phyloP scores from a whole-genome alignment of 2,888 invertebrate genomes.

The Synanthedon vespiformis region DNA sequence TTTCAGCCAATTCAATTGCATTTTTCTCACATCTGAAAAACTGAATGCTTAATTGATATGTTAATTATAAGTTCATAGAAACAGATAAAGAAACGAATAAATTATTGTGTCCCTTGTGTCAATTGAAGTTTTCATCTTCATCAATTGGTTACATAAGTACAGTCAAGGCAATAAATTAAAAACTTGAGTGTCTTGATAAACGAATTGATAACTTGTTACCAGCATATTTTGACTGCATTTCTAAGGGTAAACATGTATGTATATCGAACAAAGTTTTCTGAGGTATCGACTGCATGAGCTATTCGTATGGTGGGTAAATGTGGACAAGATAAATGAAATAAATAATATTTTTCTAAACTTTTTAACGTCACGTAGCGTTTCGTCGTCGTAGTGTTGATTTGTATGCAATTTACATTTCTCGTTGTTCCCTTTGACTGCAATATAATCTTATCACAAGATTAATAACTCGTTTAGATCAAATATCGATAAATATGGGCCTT shows the following conservation, averaged over 20 bases:
- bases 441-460: neutral
- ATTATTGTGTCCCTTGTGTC: no score
- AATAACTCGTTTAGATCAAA: neutral
- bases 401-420: constrained; percentile 38
- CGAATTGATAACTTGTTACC: neutral
- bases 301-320: constrained; percentile 44
- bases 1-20: no score
- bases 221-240: neutral
- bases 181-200: no score
- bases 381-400: constrained; percentile 44
- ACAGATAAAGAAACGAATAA: no score
- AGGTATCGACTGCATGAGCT: constrained; percentile 58
- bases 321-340: constrained; percentile 36
- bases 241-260: constrained; percentile 10
- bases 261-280: constrained; percentile 42
- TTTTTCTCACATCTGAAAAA: no score
- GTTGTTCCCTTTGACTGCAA: neutral
- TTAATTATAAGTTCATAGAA: no score
- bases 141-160: no score
- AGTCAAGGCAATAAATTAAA: no score
- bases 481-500: neutral
- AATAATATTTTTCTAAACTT: constrained; percentile 68
- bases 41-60: no score
- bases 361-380: constrained; percentile 51
- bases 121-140: no score